Conservation (phyloP, 1,140 invertebrate genomes). For the Pemphigus obesinymphae region DNA sequence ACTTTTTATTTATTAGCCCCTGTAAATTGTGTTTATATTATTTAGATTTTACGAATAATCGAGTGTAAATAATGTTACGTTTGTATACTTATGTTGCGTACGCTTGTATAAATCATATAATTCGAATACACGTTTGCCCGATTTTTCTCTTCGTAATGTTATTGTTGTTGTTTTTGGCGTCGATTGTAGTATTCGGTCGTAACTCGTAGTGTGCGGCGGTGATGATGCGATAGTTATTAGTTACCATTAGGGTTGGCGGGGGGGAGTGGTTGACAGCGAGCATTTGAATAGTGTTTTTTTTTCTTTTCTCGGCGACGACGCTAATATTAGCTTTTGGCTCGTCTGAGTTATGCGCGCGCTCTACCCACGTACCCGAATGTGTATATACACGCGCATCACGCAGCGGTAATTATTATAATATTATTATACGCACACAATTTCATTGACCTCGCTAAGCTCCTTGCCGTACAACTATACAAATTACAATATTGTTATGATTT, state of each 20-base stretch:
- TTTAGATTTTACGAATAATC: too few species aligned
- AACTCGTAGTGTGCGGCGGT: background rate
- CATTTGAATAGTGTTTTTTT: constrained; percentile 17
- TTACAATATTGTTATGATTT: constrained; percentile 31
- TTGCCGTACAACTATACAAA: background rate
- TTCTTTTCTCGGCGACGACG: background rate
- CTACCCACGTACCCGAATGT: constrained; percentile 15
- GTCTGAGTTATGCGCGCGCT: constrained; percentile 24
- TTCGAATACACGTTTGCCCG: too few species aligned
- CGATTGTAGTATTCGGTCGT: background rate
- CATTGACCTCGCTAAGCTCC: constrained; percentile 22
- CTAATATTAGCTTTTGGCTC: constrained; percentile 41
- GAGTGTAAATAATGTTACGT: too few species aligned
- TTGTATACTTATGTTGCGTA: too few species aligned
- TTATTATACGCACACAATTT: background rate
- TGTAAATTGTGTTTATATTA: too few species aligned
- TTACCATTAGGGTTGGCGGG: too few species aligned
- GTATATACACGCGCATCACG: background rate
- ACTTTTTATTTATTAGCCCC: too few species aligned
- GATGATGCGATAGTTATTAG: too few species aligned
- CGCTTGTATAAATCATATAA: too few species aligned
- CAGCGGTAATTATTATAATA: background rate
- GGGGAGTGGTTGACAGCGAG: background rate
- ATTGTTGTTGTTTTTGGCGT: constrained; percentile 11
- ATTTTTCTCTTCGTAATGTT: background rate